phyloP scores from a whole-genome alignment of 2,888 invertebrate genomes.

The Cephus pygmeus region DNA sequence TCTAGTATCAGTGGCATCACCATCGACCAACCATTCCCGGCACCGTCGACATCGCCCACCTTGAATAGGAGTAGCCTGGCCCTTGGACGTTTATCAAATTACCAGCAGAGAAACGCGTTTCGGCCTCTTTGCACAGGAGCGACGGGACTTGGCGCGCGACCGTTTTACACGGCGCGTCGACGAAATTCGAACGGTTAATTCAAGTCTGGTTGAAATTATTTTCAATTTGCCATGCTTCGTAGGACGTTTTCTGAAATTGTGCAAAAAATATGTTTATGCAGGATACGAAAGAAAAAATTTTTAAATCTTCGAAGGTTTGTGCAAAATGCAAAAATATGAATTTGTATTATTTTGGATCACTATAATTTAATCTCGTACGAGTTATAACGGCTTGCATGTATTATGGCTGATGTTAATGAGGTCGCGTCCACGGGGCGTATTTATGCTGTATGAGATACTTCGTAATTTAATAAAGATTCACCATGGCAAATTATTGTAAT shows the following conservation, averaged over 20 bases:
- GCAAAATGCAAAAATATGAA: background rate
- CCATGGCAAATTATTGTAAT: constrained; percentile 24
- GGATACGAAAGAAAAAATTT: too few species aligned
- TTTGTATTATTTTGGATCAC: background rate
- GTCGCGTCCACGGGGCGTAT: background rate
- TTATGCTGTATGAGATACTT: background rate
- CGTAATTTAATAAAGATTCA: constrained; percentile 20
- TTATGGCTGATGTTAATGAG: background rate
- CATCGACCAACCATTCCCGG: background rate
- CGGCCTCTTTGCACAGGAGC: constrained; percentile 17
- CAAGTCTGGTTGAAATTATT: background rate
- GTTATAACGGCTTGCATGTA: background rate
- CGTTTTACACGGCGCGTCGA: background rate
- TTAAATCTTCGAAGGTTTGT: too few species aligned
- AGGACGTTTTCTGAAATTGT: background rate
- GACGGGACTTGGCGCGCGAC: background rate
- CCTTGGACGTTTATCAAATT: constrained; percentile 46
- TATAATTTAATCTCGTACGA: background rate
- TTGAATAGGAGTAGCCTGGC: background rate
- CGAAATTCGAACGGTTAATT: background rate
- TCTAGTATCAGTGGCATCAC: background rate
- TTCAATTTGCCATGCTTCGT: background rate
- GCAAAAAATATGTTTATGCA: too few species aligned
- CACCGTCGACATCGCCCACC: background rate
- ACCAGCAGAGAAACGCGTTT: constrained; percentile 40